These are phyloP conservation scores for Ophion ellenae DNA, from an alignment of 2,888 invertebrate genomes.

Conservation along the genomic window DNA sequence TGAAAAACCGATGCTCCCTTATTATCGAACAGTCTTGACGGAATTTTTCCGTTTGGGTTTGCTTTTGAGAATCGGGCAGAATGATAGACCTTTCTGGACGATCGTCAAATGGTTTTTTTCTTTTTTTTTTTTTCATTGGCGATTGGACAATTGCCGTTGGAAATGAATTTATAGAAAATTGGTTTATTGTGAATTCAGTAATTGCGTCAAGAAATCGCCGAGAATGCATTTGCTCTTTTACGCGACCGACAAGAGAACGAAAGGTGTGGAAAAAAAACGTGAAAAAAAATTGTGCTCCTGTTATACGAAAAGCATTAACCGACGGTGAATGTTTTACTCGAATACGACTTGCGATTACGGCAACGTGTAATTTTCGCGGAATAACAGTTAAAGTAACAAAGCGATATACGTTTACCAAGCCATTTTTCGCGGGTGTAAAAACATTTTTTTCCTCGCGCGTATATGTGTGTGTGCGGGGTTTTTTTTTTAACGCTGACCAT, in stretches of 20 bases:
- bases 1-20: not conserved
- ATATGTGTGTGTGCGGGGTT: not conserved
- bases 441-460: conserved; percentile 3
- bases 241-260: not conserved
- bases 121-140: not conserved
- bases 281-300: conserved; percentile 26
- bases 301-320: conserved; percentile 27
- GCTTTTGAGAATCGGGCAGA: too few species aligned
- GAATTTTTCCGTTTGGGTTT: too few species aligned
- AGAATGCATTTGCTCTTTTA: conserved; percentile 9
- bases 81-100: too few species aligned
- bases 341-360: conserved; percentile 33
- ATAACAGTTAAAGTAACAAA: conserved; percentile 43
- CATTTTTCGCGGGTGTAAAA: conserved; percentile 26
- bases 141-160: too few species aligned
- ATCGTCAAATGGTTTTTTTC: not conserved
- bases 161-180: not conserved
- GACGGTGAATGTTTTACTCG: conserved; percentile 36
- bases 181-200: not conserved
- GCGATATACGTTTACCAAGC: conserved; percentile 34
- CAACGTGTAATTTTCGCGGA: conserved; percentile 24
- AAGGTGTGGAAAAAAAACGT: not conserved
- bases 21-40: too few species aligned
- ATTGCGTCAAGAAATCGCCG: not conserved
- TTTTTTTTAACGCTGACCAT: not conserved